Base-by-base conservation (phyloP, 2,113 vertebrate species). In the Siniperca knerii region DNA sequence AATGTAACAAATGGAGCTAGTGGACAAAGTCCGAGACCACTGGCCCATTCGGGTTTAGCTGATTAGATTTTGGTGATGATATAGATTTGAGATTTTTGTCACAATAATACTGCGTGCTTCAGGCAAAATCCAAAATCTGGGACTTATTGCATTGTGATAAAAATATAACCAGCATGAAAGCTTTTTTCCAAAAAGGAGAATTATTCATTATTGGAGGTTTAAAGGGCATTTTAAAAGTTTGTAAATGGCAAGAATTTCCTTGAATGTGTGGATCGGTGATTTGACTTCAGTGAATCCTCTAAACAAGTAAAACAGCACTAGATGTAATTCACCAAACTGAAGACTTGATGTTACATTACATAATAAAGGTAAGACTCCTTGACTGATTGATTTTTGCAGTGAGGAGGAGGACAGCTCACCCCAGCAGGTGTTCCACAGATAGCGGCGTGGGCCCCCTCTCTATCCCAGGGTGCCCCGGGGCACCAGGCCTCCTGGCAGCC, bases 401-500 rank as follows among this genome's bases (percentile, higher is more conserved):
- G 29, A 71, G 54, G 55, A 40, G 62, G 52, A 29, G 40, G 4
- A 21, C 11, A 13, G 42, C 93, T 96, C 86, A 98, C 97, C 96
- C 97, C 97, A 0, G 90, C 81, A 15, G 94, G 95, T 69, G 94
- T 95, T 13, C 85, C 92, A 83, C 90, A 82, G 20, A 98, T 79
- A 0, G 96, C 90, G 7, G 92, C 77, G 2, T 92, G 91, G 25
- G 95, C 96, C 57, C 37, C 54, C 3, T 93, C 90, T 67, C 71
- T 88, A 20, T 93, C 88, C 88, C 92, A 96, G 0, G 88, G 76
- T 0, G 74, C 83, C 20, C 86, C 71, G 0, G 96, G 95, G 62
- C 93, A 95, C 97, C 97, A 98, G 29, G 97, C 92, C 0, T 90
- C 86, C 83, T 91, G 90, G 12, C 95, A 97, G 60, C 91, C 90